These are phyloP conservation scores for Mallotus villosus DNA, from an alignment of 2,797 vertebrate genomes.

Conservation along the genomic window DNA sequence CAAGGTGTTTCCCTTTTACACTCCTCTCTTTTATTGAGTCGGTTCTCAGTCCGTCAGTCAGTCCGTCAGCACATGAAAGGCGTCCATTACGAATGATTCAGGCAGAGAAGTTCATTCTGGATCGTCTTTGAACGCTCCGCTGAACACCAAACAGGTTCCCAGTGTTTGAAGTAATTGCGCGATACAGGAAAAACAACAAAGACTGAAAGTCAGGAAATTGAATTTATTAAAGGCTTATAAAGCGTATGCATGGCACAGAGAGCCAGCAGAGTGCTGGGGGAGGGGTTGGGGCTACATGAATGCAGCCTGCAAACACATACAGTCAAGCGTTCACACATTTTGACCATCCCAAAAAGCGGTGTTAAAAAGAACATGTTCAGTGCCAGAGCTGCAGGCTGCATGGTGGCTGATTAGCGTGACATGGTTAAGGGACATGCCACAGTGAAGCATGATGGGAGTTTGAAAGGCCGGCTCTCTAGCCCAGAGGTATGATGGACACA, in stretches of 20 bases:
- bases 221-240: background rate
- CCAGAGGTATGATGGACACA: conserved; percentile 13
- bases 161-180: conserved; percentile 40
- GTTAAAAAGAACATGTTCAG: conserved; percentile 17
- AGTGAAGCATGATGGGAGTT: conserved; percentile 45
- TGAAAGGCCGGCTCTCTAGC: conserved; percentile 61
- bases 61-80: conserved; percentile 54
- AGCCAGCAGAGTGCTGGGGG: background rate
- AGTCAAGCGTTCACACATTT: conserved; percentile 59
- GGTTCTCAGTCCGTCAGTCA: conserved; percentile 22
- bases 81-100: conserved; percentile 55
- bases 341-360: conserved; percentile 57
- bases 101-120: conserved; percentile 40
- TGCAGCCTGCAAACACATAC: conserved; percentile 55
- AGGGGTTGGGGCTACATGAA: background rate
- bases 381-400: conserved; percentile 16
- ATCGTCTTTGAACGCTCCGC: conserved; percentile 39
- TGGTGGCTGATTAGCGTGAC: conserved; percentile 65
- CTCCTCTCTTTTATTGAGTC: background rate
- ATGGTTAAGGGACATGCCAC: conserved; percentile 42
- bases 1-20: conserved; percentile 20
- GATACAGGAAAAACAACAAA: conserved; percentile 40
- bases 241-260: background rate
- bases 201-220: conserved; percentile 21
- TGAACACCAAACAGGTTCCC: conserved; percentile 55